phyloP scores from a whole-genome alignment of 1,140 invertebrate species.

The Hyposmocoma kahamanoa region DNA sequence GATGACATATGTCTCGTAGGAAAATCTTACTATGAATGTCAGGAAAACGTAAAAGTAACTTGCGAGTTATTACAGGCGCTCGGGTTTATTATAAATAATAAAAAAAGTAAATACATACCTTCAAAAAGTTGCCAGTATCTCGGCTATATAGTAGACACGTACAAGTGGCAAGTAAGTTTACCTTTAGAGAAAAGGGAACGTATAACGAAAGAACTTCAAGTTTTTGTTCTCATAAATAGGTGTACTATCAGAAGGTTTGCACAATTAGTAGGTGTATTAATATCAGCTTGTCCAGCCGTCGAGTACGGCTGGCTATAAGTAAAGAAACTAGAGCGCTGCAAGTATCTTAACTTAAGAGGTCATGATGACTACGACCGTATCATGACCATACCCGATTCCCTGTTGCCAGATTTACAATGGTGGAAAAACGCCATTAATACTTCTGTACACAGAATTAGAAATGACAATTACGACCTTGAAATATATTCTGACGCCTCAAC shows the following conservation, averaged over 20 bases:
- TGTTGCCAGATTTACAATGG: not conserved
- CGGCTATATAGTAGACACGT: not conserved
- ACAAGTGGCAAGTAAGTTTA: not conserved
- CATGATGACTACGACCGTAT: not conserved
- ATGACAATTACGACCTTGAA: constrained; percentile 19
- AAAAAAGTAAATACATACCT: not conserved
- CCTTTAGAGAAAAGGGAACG: not conserved
- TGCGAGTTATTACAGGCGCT: not conserved
- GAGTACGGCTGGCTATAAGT: constrained; percentile 7
- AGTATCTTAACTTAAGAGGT: constrained; percentile 4
- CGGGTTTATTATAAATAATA: constrained; percentile 2
- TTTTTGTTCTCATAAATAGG: not conserved
- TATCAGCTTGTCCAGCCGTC: constrained; percentile 6
- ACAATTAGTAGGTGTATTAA: constrained; percentile 5
- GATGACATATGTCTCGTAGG: constrained; percentile 3
- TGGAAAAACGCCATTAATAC: not conserved
- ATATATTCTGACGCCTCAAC: constrained; percentile 46
- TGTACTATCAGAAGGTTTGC: constrained; percentile 4
- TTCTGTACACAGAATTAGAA: not conserved
- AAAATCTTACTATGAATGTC: not conserved
- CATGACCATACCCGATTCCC: not conserved
- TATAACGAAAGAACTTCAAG: not conserved
- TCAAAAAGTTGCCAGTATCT: not conserved
- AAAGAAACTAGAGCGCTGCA: constrained; percentile 1
- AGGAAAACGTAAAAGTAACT: not conserved